Evolutionary conservation across 2,113 vertebrate genomes (phyloP).

Genomic region (Gadus macrocephalus): DNA sequence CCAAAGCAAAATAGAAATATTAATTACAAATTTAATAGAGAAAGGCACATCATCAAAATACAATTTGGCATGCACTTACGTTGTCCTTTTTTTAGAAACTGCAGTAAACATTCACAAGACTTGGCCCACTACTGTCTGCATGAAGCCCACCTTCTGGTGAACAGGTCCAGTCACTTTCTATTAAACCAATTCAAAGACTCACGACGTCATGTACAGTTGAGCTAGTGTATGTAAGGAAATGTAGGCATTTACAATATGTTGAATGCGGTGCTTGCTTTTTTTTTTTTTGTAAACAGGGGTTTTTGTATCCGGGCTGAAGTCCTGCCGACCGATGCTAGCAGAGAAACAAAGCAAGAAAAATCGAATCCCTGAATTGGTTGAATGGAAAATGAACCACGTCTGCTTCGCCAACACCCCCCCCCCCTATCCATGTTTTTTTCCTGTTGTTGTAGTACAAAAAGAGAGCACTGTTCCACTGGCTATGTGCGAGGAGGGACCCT

Average conservation of each 20-base stretch:
- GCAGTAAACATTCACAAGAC: slow-evolving; percentile 65
- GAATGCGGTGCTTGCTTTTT: too few species aligned
- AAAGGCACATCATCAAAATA: slow-evolving; percentile 74
- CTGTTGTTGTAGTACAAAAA: slow-evolving; percentile 4
- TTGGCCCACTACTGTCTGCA: slow-evolving; percentile 42
- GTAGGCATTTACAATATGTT: too few species aligned
- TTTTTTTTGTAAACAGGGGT: too few species aligned
- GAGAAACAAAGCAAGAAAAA: slow-evolving; percentile 9
- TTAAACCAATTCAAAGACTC: too few species aligned
- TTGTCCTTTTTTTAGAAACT: slow-evolving; percentile 26
- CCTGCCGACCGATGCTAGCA: background rate
- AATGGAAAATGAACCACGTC: slow-evolving; percentile 14
- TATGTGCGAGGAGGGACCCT: slow-evolving; percentile 36
- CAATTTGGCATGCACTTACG: slow-evolving; percentile 63
- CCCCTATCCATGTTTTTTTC: background rate
- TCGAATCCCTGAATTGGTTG: slow-evolving; percentile 14
- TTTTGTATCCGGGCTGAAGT: slow-evolving; percentile 15
- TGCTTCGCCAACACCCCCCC: slow-evolving; percentile 18
- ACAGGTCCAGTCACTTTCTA: too few species aligned
- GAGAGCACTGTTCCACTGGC: slow-evolving; percentile 21
- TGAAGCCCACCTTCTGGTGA: too few species aligned
- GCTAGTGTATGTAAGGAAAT: too few species aligned
- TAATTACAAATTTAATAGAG: slow-evolving; percentile 66
- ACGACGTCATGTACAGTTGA: too few species aligned
- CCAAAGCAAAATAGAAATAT: slow-evolving; percentile 70